Base-by-base conservation (phyloP, 2,888 invertebrate genomes). In the Ophonus ardosiacus region DNA sequence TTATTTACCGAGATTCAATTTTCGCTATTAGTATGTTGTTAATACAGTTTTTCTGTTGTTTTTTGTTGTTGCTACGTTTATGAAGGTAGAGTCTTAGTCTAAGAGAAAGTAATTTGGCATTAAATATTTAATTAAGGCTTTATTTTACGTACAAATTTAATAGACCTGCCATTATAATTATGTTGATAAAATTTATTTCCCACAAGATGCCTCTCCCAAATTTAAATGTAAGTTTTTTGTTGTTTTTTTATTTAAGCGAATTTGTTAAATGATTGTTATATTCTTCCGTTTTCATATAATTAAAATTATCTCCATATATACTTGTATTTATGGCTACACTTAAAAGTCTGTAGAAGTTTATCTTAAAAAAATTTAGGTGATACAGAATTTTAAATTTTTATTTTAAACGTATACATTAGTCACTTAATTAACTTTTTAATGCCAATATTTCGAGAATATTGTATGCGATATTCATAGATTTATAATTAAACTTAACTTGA, bases 121-220 rank as follows among this genome's bases (percentile, higher is more conserved):
- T 68, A 68, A 65, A 68, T 68, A 68, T 68, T 68, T 68, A 68
- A 68, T 68, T 68, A 68, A 68, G 38, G 68, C 68, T 68, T 68
- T 68, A 68, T 68, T 68, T 68, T 38, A 68, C 68, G 68, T 38
- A 68, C 24, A 68, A 68, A n/a, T 68, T 68, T 68, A 68, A 68
- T 68, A 38, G 68, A 68, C 31, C 68, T 68, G 38, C 31, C 38
- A 68, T 68, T 68, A 38, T 68, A 68, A 68, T 68, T 65, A 21
- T 21, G 65, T n/a, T 68, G 68, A 68, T 68, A 68, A 68, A 31
- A 68, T 40, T 65, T 40, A 68, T 68, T 68, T 68, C 17, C 3
- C 68, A 68, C 31, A 15, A 38, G 15, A 68, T 13, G 38, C 68
- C 68, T 68, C 68, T 68, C 68, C 68, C 68, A 68, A 31, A 59